phyloP scores from a whole-genome alignment of 2,113 vertebrate genomes.

The Suricata suricatta region DNA sequence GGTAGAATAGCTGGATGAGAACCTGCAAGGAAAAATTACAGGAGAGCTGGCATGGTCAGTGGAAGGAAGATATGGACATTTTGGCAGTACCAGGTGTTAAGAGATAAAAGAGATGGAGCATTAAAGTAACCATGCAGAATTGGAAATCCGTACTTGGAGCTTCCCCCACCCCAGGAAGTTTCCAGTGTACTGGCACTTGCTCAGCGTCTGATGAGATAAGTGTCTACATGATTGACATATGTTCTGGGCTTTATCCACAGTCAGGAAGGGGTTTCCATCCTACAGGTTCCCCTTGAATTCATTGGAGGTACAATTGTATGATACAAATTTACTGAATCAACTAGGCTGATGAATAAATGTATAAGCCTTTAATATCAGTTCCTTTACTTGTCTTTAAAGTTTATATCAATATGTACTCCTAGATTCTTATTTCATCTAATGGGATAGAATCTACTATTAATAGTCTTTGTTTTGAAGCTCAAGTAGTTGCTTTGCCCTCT shows the following conservation, averaged over 20 bases:
- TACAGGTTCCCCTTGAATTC: not conserved
- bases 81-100: not conserved
- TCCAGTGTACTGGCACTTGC: not conserved
- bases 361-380: not conserved
- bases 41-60: not conserved
- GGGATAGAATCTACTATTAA: not conserved
- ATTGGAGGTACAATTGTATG: not conserved
- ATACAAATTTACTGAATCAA: slow-evolving; percentile 10
- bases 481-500: not conserved
- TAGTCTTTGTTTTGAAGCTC: not conserved
- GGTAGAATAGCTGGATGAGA: not conserved
- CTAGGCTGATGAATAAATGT: not conserved
- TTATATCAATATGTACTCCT: not conserved
- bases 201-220: not conserved
- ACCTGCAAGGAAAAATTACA: not conserved
- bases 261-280: not conserved
- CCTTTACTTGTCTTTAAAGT: slow-evolving; percentile 2
- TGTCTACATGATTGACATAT: not conserved
- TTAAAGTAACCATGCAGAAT: not conserved
- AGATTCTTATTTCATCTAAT: not conserved
- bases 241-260: not conserved
- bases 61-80: not conserved
- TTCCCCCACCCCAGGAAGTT: not conserved
- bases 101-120: not conserved
- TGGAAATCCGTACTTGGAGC: not conserved